These are phyloP conservation scores for Lathronympha strigana DNA, from an alignment of 2,888 invertebrate genomes.

Conservation along the genomic window DNA sequence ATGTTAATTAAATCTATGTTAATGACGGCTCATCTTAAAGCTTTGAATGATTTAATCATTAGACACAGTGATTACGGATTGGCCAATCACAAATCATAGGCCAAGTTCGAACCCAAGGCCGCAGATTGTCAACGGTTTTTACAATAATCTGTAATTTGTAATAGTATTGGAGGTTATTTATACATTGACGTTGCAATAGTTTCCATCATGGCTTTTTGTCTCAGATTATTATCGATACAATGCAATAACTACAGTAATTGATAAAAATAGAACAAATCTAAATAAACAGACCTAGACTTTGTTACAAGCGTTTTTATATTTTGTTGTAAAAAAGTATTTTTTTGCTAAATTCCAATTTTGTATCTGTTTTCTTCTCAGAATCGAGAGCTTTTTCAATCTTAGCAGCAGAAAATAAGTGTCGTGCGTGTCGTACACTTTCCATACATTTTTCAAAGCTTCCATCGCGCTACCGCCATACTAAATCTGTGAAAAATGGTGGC, in stretches of 20 bases:
- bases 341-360: too few species aligned
- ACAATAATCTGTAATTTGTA: slow-evolving; percentile 26
- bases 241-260: not conserved
- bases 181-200: slow-evolving; percentile 20
- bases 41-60: slow-evolving; percentile 36
- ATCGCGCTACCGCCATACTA: too few species aligned
- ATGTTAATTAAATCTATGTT: slow-evolving; percentile 12
- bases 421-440: too few species aligned
- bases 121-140: slow-evolving; percentile 58
- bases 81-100: slow-evolving; percentile 59
- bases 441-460: too few species aligned
- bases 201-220: slow-evolving; percentile 5
- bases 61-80: slow-evolving; percentile 34
- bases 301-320: too few species aligned
- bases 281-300: too few species aligned
- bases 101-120: slow-evolving; percentile 70
- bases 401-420: too few species aligned
- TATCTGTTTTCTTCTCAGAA: too few species aligned
- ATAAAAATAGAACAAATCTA: not conserved
- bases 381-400: too few species aligned
- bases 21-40: slow-evolving; percentile 25
- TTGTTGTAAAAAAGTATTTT: too few species aligned
- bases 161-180: slow-evolving; percentile 22
- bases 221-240: not conserved
- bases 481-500: too few species aligned